Conservation (phyloP, 2,888 invertebrate species). For the Minunthozetes semirufus region DNA sequence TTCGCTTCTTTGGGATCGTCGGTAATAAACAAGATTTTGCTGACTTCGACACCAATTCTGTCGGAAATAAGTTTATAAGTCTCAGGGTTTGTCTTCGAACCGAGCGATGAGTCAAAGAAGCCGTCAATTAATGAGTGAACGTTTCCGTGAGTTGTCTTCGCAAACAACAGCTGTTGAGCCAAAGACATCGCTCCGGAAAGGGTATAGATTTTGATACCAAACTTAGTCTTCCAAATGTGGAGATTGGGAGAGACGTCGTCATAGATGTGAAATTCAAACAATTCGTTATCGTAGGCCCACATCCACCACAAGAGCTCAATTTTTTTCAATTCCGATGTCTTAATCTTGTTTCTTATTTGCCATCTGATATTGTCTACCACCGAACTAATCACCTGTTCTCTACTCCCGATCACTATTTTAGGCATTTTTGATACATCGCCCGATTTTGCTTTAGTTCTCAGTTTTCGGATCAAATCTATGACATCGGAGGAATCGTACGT, state of each 20-base stretch:
- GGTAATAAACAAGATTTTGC: slow-evolving; percentile 35
- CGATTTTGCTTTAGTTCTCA: not conserved
- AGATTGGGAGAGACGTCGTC: slow-evolving; percentile 35
- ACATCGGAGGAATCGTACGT: slow-evolving; percentile 6
- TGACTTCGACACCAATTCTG: not conserved
- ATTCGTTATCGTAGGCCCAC: slow-evolving; percentile 35
- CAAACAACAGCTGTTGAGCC: slow-evolving; percentile 36
- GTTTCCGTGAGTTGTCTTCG: slow-evolving; percentile 36
- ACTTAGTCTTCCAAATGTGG: slow-evolving; percentile 34
- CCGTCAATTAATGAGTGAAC: slow-evolving; percentile 28
- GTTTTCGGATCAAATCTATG: slow-evolving; percentile 9
- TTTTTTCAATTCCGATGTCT: too few species aligned
- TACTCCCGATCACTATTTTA: not conserved
- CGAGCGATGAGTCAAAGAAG: slow-evolving; percentile 31
- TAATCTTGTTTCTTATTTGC: slow-evolving; percentile 33
- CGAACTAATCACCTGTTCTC: slow-evolving; percentile 14
- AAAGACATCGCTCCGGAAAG: slow-evolving; percentile 32
- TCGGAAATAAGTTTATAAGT: slow-evolving; percentile 31
- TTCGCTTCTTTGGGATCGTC: slow-evolving; percentile 34
- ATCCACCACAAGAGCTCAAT: slow-evolving; percentile 38
- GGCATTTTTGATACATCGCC: not conserved
- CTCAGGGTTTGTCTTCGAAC: slow-evolving; percentile 28
- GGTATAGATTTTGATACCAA: slow-evolving; percentile 31
- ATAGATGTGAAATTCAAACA: slow-evolving; percentile 34
- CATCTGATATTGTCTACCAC: slow-evolving; percentile 24